phyloP scores from a whole-genome alignment of 2,113 vertebrate genomes.

The Pseudopipra pipra region DNA sequence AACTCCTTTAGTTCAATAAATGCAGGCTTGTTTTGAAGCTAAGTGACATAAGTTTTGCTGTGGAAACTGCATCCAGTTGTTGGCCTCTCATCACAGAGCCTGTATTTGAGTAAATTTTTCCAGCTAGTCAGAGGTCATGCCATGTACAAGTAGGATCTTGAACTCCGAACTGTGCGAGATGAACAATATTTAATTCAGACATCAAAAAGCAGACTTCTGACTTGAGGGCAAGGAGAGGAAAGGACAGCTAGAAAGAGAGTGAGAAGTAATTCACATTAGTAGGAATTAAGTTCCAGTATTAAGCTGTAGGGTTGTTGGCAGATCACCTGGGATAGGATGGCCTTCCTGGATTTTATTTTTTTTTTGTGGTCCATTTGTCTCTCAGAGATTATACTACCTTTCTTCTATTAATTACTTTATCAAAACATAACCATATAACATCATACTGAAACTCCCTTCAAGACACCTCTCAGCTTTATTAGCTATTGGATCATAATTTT shows the following conservation, averaged over 20 bases:
- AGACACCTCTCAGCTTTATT: background rate
- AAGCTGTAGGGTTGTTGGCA: background rate
- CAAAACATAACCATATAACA: background rate
- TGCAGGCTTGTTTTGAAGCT: constrained; percentile 12
- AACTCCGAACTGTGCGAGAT: background rate
- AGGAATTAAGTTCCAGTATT: background rate
- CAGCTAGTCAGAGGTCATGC: background rate
- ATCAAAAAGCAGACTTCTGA: background rate
- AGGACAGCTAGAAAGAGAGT: background rate
- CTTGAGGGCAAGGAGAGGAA: background rate
- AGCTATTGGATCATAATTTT: background rate
- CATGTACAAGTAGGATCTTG: background rate
- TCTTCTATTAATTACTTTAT: background rate
- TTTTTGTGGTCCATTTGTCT: background rate
- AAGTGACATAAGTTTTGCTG: background rate
- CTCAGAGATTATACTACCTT: background rate
- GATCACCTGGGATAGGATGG: too few relatives aligned
- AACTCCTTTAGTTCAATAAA: constrained; percentile 12
- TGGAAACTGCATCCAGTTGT: background rate
- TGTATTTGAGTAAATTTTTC: constrained; percentile 12
- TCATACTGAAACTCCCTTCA: background rate
- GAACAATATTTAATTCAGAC: background rate
- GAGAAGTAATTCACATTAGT: background rate
- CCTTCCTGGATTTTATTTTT: background rate
- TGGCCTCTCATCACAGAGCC: background rate